phyloP scores from a whole-genome alignment of 2,113 vertebrate genomes.

The Caranx melampygus region DNA sequence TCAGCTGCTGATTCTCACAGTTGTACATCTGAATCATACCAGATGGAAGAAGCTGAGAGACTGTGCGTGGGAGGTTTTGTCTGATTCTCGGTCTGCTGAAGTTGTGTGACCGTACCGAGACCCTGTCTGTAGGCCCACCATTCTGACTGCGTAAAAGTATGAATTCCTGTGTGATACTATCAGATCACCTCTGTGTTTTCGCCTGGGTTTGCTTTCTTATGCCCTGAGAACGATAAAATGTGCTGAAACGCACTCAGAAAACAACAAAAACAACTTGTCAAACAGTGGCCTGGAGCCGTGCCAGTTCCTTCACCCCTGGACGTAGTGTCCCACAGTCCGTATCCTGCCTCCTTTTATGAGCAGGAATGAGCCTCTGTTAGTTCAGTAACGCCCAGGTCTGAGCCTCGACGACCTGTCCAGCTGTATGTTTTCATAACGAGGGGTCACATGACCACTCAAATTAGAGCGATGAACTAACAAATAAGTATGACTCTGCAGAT shows the following conservation, averaged over 20 bases:
- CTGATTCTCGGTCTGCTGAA: not conserved
- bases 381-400: conserved; percentile 15
- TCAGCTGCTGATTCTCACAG: too few species aligned
- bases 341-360: conserved; percentile 43
- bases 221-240: not conserved
- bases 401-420: conserved; percentile 12
- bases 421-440: not conserved
- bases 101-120: not conserved
- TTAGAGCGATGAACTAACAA: not conserved
- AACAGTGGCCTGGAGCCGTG: conserved; percentile 1
- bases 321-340: conserved; percentile 52
- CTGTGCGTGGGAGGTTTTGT: too few species aligned
- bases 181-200: not conserved
- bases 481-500: too few species aligned
- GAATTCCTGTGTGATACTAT: not conserved
- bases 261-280: conserved; percentile 34
- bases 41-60: too few species aligned
- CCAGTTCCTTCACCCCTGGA: conserved; percentile 7
- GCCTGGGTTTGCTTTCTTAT: not conserved
- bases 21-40: too few species aligned
- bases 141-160: not conserved
- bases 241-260: not conserved
- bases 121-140: not conserved
- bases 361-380: conserved; percentile 41
- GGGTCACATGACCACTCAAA: too few species aligned